phyloP scores from a whole-genome alignment of 1,140 invertebrate species.

The Eubasilissa regina region DNA sequence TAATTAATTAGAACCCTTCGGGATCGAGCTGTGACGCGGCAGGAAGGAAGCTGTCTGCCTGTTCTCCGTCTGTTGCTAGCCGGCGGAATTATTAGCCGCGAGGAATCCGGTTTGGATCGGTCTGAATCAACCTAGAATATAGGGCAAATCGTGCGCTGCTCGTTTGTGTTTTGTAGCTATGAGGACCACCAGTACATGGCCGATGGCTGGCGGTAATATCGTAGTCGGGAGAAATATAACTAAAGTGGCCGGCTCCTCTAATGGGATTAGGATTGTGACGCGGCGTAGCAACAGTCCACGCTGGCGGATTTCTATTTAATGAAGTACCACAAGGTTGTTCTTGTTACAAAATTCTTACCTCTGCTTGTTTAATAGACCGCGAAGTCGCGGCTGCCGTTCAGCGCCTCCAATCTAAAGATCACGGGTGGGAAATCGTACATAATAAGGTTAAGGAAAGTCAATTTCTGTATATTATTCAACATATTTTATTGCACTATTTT shows the following conservation, averaged over 20 bases:
- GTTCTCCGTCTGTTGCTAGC: constrained; percentile 38
- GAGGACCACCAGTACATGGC: background rate
- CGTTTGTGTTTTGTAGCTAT: background rate
- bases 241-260: background rate
- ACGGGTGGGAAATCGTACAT: too few species aligned
- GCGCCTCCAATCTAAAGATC: background rate
- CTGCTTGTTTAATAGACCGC: background rate
- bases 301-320: constrained; percentile 12
- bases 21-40: background rate
- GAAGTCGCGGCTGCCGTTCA: background rate
- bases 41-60: background rate
- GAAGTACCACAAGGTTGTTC: constrained; percentile 10
- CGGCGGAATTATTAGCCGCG: constrained; percentile 10
- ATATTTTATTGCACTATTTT: too few species aligned
- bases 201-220: background rate
- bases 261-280: constrained; percentile 18
- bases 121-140: constrained; percentile 24
- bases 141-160: constrained; percentile 29
- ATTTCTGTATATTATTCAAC: too few species aligned
- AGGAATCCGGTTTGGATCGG: constrained; percentile 37
- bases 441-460: too few species aligned
- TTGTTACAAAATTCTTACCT: background rate
- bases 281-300: constrained; percentile 14
- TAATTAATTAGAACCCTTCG: background rate
- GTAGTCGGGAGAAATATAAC: background rate